Conservation (phyloP, 2,113 vertebrate species). For the Kobus ellipsiprymnus region DNA sequence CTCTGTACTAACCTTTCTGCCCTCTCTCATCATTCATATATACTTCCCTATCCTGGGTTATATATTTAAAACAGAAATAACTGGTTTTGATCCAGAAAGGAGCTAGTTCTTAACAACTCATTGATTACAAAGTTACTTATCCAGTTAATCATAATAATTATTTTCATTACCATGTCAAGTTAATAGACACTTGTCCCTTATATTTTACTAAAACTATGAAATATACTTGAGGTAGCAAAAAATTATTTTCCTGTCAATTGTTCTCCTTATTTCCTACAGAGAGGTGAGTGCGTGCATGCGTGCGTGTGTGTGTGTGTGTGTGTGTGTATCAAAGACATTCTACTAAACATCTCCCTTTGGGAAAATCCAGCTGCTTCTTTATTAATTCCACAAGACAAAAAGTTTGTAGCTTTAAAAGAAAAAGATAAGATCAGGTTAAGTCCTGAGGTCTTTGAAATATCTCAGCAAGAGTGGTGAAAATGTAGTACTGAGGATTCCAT, state of each 20-base stretch:
- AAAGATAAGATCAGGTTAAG: constrained; percentile 42
- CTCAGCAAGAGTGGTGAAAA: constrained; percentile 16
- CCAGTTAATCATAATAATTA: constrained; percentile 29
- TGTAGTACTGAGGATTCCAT: constrained; percentile 3
- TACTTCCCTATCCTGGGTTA: not conserved
- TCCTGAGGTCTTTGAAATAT: constrained; percentile 51
- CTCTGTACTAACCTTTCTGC: not conserved
- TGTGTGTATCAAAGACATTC: not conserved
- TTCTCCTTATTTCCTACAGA: constrained; percentile 20
- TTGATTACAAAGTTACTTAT: constrained; percentile 27
- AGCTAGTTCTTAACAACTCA: constrained; percentile 1
- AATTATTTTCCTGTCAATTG: not conserved
- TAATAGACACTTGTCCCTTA: not conserved
- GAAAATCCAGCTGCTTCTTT: constrained; percentile 18
- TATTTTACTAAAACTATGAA: constrained; percentile 24
- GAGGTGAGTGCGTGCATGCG: not conserved
- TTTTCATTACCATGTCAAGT: constrained; percentile 17
- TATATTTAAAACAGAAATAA: constrained; percentile 23
- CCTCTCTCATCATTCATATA: not conserved
- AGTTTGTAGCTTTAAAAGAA: constrained; percentile 26
- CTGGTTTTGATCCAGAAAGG: constrained; percentile 15
- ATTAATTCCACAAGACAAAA: constrained; percentile 58
- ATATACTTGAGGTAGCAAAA: constrained; percentile 19
- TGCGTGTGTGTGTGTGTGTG: not conserved
- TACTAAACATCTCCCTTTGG: not conserved